Evolutionary conservation across 1,140 invertebrate genomes (phyloP), one percentile per base, ranked within the genome.

Genomic region (Drosophila pruinosa): DNA sequence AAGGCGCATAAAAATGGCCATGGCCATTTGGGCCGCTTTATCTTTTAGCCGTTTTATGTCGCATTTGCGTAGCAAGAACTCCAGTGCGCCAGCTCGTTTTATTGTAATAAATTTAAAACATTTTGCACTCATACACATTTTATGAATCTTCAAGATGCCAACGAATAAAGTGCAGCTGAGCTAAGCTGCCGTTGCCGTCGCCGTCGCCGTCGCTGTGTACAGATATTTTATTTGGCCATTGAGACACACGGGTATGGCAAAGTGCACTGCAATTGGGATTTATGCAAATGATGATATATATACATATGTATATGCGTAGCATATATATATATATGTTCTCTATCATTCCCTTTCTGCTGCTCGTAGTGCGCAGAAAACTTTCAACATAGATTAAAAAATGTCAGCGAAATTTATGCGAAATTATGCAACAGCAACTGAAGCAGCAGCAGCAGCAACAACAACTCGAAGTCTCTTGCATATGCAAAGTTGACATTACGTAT

Each of bases 91-190:
- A 85, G 80, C 74, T 88, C 78, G 78, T 88, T 74, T 88, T 82
- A 89, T 86, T 86, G 82, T 86, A 86, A 86, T 86, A 86, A 86
- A 88, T 86, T 86, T 86, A 82, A 86, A 88, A 86, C 82, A 86
- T 88, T 86, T 86, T 88, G 82, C 77, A 81, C 82, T 83, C 83
- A 86, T 86, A 82, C 82, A 86, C 78, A 86, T 82, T 86, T 86
- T 86, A 86, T 86, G 81, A 86, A 86, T 80, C 82, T 68, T 86
- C 73, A 62, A 74, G 81, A 85, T 57, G 82, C 56, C 67, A 61
- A 24, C 31, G 36, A 45, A 24, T 67, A 85, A 85, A 85, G 82
- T 83, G 80, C 81, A 83, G 72, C 80, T 70, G 70, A 80, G 77
- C 80, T 76, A 61, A 81, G 75, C 48, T 65, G 48, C 70, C 63